phyloP scores from a whole-genome alignment of 2,888 invertebrate species.

The Thelaira solivaga region DNA sequence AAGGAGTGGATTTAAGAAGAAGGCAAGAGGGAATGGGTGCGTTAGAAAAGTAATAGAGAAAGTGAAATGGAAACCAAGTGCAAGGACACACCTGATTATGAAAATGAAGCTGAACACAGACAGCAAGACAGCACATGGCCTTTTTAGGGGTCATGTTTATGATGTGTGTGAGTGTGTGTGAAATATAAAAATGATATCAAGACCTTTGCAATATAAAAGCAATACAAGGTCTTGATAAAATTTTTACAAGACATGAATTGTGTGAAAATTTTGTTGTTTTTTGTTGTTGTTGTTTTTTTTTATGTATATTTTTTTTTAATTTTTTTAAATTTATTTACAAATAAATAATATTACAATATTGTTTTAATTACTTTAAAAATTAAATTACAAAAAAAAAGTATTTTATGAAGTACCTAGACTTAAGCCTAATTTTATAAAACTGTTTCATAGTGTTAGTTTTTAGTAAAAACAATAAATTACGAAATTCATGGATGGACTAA shows the following conservation, averaged over 20 bases:
- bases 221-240: conserved; percentile 44
- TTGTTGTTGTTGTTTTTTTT: conserved; percentile 69
- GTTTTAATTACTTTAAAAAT: conserved; percentile 66
- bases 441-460: conserved; percentile 64
- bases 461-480: conserved; percentile 45
- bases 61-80: conserved; percentile 50
- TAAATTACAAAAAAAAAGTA: conserved; percentile 68
- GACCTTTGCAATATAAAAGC: conserved; percentile 32
- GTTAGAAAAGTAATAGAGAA: background rate
- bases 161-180: background rate
- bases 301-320: conserved; percentile 67
- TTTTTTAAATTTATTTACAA: conserved; percentile 75
- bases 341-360: conserved; percentile 77
- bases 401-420: conserved; percentile 70
- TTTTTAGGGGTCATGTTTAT: conserved; percentile 20
- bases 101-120: conserved; percentile 15
- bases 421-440: conserved; percentile 69
- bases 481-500: conserved; percentile 15
- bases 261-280: conserved; percentile 29
- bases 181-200: conserved; percentile 26
- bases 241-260: conserved; percentile 1
- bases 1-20: background rate
- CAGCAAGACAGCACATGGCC: too few species aligned
- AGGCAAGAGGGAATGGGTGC: background rate
- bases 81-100: conserved; percentile 48